Evolutionary conservation across 2,888 invertebrate genomes (phyloP), one percentile per base, ranked within the genome.

Genomic region (Cryptocephalus primarius): DNA sequence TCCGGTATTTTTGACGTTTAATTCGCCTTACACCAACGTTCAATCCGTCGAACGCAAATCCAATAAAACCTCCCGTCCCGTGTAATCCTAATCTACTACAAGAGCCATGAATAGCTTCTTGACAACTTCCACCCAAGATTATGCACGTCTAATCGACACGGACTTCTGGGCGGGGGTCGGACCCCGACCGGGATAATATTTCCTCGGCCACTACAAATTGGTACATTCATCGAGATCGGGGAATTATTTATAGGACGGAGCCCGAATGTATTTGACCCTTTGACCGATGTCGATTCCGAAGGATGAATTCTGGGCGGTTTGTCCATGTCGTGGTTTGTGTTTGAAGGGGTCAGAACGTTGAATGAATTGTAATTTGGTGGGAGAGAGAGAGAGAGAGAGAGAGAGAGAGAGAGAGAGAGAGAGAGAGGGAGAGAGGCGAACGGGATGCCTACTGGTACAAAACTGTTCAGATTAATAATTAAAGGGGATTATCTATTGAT

Each of bases 231-330:
- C 48, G 54, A 48, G 44, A 50, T 50, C 43, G 44, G 48, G 22
- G 54, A 52, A 52, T 54, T 54, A 54, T 51, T 54, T 52, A 52
- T 54, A 45, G 54, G 46, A 54, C 51, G 54, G 54, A 12, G 36
- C 22, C 36, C 47, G 48, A 57, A 56, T 58, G 58, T 56, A 59
- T 57, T 22, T 56, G 53, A 58, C 56, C 59, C 58, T 60, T 60
- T 54, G 56, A 56, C 59, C 55, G 51, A 55, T 53, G 54, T 51
- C 52, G 54, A 51, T 52, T 54, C 49, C 42, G 50, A 51, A 54
- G 51, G 50, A 54, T 54, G 50, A 51, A 52, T 51, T 54, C 44
- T 45, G 43, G 50, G 50, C 39, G 41, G 48, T 46, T 44, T 44
- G 48, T 48, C 42, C 46, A 36, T 36, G 44, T 36, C 48, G 50